Evolutionary conservation across 1,140 invertebrate genomes (phyloP).

Genomic region (Uloborus diversus): DNA sequence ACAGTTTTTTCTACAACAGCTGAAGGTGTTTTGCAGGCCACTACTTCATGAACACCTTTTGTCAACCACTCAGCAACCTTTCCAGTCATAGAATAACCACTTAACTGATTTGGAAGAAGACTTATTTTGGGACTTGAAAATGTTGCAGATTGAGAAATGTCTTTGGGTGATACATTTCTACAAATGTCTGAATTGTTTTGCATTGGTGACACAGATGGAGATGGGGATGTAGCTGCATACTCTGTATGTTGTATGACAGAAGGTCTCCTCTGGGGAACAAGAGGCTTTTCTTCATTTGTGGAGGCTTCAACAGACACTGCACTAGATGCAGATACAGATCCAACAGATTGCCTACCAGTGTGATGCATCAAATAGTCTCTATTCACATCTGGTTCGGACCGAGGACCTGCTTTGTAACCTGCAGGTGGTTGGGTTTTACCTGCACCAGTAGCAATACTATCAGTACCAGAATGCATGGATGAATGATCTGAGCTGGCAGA

Average conservation of each 20-base stretch:
- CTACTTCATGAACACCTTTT: slow-evolving; percentile 45
- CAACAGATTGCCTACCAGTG: slow-evolving; percentile 20
- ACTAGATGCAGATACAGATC: slow-evolving; percentile 24
- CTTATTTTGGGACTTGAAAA: slow-evolving; percentile 39
- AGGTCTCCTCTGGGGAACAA: slow-evolving; percentile 47
- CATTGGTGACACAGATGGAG: slow-evolving; percentile 31
- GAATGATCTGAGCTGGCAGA: slow-evolving; percentile 13
- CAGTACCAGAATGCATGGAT: slow-evolving; percentile 1
- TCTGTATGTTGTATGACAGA: slow-evolving; percentile 60
- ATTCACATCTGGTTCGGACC: slow-evolving; percentile 18
- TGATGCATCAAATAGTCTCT: slow-evolving; percentile 3
- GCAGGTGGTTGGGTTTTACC: slow-evolving; percentile 1
- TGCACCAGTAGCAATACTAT: neutral
- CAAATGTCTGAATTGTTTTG: neutral
- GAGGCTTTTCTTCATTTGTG: slow-evolving; percentile 9
- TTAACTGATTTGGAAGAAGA: slow-evolving; percentile 23
- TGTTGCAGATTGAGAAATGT: neutral
- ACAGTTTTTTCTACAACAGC: slow-evolving; percentile 24
- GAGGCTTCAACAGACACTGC: slow-evolving; percentile 8
- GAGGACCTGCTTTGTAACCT: slow-evolving; percentile 10
- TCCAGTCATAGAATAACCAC: slow-evolving; percentile 22
- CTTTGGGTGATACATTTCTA: slow-evolving; percentile 25
- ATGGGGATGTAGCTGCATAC: slow-evolving; percentile 46
- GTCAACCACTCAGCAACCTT: slow-evolving; percentile 52
- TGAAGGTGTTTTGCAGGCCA: slow-evolving; percentile 50